Base-by-base conservation (phyloP, 2,113 vertebrate genomes). In the Silurus meridionalis region DNA sequence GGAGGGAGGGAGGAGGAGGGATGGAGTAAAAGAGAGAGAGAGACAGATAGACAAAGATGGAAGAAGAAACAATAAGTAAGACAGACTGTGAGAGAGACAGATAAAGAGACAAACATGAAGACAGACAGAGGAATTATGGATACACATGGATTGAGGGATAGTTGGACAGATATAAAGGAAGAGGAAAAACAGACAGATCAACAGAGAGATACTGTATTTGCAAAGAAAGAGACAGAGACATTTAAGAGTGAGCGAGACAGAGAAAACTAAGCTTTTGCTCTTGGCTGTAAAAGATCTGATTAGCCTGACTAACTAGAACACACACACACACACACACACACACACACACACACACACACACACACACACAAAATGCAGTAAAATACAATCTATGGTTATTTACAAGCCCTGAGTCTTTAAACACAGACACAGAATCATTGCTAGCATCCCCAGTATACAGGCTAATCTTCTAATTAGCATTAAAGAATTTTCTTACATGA, bases 291-390 rank as follows among this genome's bases (percentile, higher is more conserved):
- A 28, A 72, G 53, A 83, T n/a, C 53, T 19, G 53, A 13, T 58
- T 53, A 23, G 19, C 25, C 64, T 8, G 64, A 55, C 66, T 66
- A 83, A 55, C n/a, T 82, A 63, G 19, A 28, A 58, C 53, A 58
- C n/a, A 79, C 53, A 79, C 25, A 61, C 78, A 58, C 55, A 80
- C 78, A 80, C 78, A 61, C 57, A 81, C 79, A 81, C 79, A 81
- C 79, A 81, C 57, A 63, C 80, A 61, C 80, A 64, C 80, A 63
- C 80, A 64, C 23, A 53, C 80, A 82, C 63, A 82, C 48, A 53
- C 23, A 50, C 80, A 63, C 72, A 75, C 37, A 13, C 37, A 46
- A 37, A 37, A 37, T 37, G 37, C 37, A 37, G 37, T 37, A 37
- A 37, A 37, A 37, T 37, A 37, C 37, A 37, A 37, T 37, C 37